Evolutionary conservation across 2,797 vertebrate genomes (phyloP), one percentile per base, ranked within the genome.

Genomic region (Neosilurus mollespiculum): DNA sequence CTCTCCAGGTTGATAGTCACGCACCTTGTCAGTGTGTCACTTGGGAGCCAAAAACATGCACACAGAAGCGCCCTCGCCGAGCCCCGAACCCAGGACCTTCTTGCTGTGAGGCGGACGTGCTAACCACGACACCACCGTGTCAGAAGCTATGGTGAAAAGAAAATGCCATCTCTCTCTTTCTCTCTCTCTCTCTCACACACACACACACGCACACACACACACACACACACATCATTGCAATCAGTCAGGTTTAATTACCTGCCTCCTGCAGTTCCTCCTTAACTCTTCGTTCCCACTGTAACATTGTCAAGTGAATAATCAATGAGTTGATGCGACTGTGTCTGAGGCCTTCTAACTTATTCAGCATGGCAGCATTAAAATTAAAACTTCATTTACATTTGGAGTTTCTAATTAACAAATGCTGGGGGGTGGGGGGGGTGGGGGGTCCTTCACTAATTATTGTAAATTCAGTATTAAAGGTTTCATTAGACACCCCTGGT

Each of bases 241-340:
- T 59, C 59, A 66, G n/a, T 82, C 83, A 59, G 64, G 75, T 80
- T 82, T 72, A 86, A 86, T 84, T 84, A 84, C 69, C 76, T 53
- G 80, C 73, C 65, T 81, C 66, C 58, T 77, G 65, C 61, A 51
- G 76, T 81, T 70, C 58, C 59, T 72, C 12, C 7, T 67, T 78
- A 70, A 61, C 67, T 72, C 59, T 80, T 81, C 59, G 58, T 82
- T 70, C 61, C 64, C 72, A 54, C 37, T 58, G 84, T 72, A 70
- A 82, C 73, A 58, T 66, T 12, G 66, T 72, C 69, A 30, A 85
- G 73, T 78, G 80, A 82, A 78, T 82, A 81, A 82, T 82, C 84
- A 81, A 78, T 82, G 80, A 72, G 65, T 69, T 70, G 71, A 67
- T 64, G 26, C 53, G 14, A 34, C 20, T 43, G 62, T 71, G 56